Evolutionary conservation across 2,888 invertebrate genomes (phyloP).

Genomic region (Auanema sp.): DNA sequence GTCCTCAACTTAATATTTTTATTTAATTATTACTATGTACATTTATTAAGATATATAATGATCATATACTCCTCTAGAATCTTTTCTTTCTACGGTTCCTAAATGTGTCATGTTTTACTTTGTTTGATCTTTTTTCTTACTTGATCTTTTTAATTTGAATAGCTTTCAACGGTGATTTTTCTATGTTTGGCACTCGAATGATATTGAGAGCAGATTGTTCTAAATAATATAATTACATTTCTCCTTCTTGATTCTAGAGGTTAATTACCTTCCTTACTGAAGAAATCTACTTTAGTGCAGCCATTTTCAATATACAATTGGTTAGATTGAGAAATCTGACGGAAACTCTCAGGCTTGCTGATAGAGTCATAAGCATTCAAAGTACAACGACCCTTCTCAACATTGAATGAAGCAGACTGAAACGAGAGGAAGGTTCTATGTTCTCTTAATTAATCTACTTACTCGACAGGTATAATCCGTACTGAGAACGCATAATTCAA

Average conservation of each 20-base stretch:
- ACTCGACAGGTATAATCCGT: conserved; percentile 55
- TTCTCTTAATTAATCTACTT: conserved; percentile 10
- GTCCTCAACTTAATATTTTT: not conserved
- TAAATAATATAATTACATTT: conserved; percentile 4
- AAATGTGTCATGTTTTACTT: not conserved
- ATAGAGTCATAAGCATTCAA: conserved; percentile 53
- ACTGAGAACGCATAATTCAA: conserved; percentile 59
- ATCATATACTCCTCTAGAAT: conserved; percentile 1
- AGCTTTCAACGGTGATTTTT: conserved; percentile 15
- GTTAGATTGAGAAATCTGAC: conserved; percentile 39
- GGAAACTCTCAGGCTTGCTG: conserved; percentile 48
- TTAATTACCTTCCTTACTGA: conserved; percentile 11
- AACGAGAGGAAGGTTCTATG: conserved; percentile 13
- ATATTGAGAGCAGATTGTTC: conserved; percentile 9
- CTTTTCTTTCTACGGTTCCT: not conserved
- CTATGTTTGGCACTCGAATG: conserved; percentile 6
- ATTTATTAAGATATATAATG: not conserved
- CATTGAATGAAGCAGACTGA: conserved; percentile 54
- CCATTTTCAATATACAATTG: conserved; percentile 60
- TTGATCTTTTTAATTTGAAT: conserved; percentile 20
- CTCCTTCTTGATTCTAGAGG: not conserved
- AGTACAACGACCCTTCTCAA: conserved; percentile 45
- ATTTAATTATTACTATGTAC: conserved; percentile 11
- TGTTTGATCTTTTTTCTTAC: not conserved
- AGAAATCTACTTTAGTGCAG: conserved; percentile 24